Base-by-base conservation (phyloP, 2,797 vertebrate species). In the Tokudaia tokunoshimensis region DNA sequence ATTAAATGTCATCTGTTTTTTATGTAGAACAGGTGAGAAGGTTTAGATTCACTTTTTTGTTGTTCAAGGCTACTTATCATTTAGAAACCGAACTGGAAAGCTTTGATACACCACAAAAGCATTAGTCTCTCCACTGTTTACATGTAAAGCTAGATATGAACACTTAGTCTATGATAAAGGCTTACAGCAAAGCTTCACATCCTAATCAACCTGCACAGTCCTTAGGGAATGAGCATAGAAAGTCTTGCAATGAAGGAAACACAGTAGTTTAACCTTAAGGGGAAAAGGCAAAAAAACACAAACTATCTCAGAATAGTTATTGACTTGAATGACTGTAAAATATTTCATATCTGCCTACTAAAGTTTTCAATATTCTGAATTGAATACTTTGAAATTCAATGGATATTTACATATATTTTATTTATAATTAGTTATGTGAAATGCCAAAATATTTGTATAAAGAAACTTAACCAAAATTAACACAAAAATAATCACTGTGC, bases 41-140 rank as follows among this genome's bases (percentile, higher is more conserved):
- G 37, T 89, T 95, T 78, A 92, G 72, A 81, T 94, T 0, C 0
- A 2, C 1, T 50, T 94, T 94, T 67, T 52, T 85, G 61, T 98
- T 97, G 20, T 24, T 89, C 94, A 92, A 97, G 34, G 26, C 15
- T 17, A 96, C n/a, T 98, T 98, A 95, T 96, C 96, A 97, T 89
- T 97, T 91, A 96, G 37, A 92, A 98, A 96, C 91, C 97, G 82
- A 96, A 81, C 86, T 37, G 67, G 93, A 95, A 97, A 14, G 78
- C 63, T 95, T 96, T 96, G 94, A 91, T 94, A 89, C 37, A 91
- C 86, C 91, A 83, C 94, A 82, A 34, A 92, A 94, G 93, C 78
- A 97, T 98, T 97, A 94, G 61, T 92, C 70, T 67, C 97, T 97
- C 95, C 79, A 94, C 72, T 61, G 61, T 97, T 95, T 95, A 94